Evolutionary conservation across 2,797 vertebrate genomes (phyloP), one percentile per base, ranked within the genome.

Genomic region (Myotis planiceps): DNA sequence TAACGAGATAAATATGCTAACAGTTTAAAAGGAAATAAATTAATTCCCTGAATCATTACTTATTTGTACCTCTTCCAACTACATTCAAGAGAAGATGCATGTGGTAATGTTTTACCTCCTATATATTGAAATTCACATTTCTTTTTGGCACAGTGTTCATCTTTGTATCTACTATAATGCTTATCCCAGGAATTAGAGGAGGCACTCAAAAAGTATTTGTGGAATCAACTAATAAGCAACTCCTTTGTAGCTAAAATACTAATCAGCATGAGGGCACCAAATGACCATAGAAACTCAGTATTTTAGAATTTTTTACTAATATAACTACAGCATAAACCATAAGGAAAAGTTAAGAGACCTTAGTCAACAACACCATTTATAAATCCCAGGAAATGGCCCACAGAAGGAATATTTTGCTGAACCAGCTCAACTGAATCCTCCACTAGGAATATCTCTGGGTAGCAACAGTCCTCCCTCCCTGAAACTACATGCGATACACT

Each of bases 11-110:
- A 51, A 96, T 68, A 58, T 55, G 66, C n/a, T 1, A 75, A 68
- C 4, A 81, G 25, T 72, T 95, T 74, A 95, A 89, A 13, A n/a
- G 39, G 10, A 76, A 92, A 82, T 27, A 92, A 81, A 82, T 42
- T 9, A n/a, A 87, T 60, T 88, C 14, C 7, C 6, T 55, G 32
- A 90, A 53, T 2, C 19, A 37, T 32, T 79, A 65, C 3, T 49
- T 27, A 34, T 68, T 42, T 45, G 9, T 78, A 58, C 37, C 6
- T 90, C 66, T 72, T 92, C 53, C 58, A 39, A 19, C 18, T 27
- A 80, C 21, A 66, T 6, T 34, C 1, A 42, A 34, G 47, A 15
- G 3, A 88, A 85, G 42, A 87, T 42, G 13, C 25, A 47, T 60
- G 4, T 18, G 1, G 13, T 74, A 9, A 19, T 49, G 14, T 68